Evolutionary conservation across 2,888 invertebrate species (phyloP).

Genomic region (Sympetrum striolatum): DNA sequence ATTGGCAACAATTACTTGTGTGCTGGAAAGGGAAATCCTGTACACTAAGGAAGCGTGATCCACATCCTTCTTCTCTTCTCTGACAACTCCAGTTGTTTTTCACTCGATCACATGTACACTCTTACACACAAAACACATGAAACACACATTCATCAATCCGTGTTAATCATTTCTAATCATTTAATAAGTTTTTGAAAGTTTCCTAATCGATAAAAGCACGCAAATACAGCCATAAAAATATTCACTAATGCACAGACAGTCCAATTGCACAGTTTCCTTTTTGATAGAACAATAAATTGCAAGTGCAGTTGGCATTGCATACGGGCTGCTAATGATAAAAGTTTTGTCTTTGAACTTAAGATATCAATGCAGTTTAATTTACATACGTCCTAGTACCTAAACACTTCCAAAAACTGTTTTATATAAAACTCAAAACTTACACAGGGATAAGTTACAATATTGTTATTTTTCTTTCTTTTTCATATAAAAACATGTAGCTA

Average conservation of each 20-base stretch:
- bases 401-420: slow-evolving; percentile 28
- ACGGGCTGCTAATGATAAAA: not conserved
- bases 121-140: slow-evolving; percentile 29
- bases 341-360: slow-evolving; percentile 26
- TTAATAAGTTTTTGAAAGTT: slow-evolving; percentile 36
- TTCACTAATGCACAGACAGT: slow-evolving; percentile 40
- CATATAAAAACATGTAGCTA: slow-evolving; percentile 42
- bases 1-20: slow-evolving; percentile 40
- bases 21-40: slow-evolving; percentile 22
- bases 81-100: not conserved
- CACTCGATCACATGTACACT: slow-evolving; percentile 26
- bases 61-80: slow-evolving; percentile 15
- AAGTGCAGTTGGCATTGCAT: slow-evolving; percentile 34
- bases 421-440: slow-evolving; percentile 38
- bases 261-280: slow-evolving; percentile 19
- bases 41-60: slow-evolving; percentile 41
- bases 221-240: slow-evolving; percentile 43
- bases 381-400: slow-evolving; percentile 20
- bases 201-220: slow-evolving; percentile 30
- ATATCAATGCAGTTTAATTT: slow-evolving; percentile 19
- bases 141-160: not conserved
- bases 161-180: slow-evolving; percentile 11
- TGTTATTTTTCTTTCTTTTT: slow-evolving; percentile 18
- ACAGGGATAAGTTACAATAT: slow-evolving; percentile 27
- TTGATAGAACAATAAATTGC: slow-evolving; percentile 15